Conservation (phyloP, 2,113 vertebrate species). For the Hippocampus barbouri region DNA sequence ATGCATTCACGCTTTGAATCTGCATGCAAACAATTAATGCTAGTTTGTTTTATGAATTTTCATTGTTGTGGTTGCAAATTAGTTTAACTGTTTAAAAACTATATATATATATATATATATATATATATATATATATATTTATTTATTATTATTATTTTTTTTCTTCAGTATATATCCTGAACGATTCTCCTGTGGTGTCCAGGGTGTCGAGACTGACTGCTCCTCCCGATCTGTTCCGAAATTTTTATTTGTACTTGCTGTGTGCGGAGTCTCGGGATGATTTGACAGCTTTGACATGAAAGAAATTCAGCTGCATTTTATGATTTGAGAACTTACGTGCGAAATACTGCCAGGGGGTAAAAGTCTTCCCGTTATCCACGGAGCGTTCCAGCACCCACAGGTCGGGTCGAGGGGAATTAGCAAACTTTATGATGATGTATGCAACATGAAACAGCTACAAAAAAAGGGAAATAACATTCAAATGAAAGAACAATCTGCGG, state of each 20-base stretch:
- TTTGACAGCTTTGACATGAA: not conserved
- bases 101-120: too few species aligned
- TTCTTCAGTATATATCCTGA: too few species aligned
- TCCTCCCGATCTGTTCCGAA: too few species aligned
- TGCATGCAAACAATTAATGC: slow-evolving; percentile 35
- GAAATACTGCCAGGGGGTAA: slow-evolving; percentile 92
- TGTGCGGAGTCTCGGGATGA: too few species aligned
- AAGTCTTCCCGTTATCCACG: slow-evolving; percentile 84
- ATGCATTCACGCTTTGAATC: slow-evolving; percentile 83
- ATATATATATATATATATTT: too few species aligned
- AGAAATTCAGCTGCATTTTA: not conserved
- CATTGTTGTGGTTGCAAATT: not conserved
- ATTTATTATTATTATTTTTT: too few species aligned
- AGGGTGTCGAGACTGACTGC: too few species aligned
- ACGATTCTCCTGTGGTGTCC: too few species aligned
- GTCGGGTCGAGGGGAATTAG: slow-evolving; percentile 91
- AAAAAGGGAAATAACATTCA: slow-evolving; percentile 49
- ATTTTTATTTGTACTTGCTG: too few species aligned
- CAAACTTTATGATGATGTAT: slow-evolving; percentile 92
- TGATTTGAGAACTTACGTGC: slow-evolving; percentile 81
- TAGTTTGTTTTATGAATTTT: not conserved
- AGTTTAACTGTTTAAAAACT: too few species aligned
- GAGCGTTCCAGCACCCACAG: slow-evolving; percentile 92
- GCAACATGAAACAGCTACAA: slow-evolving; percentile 90
- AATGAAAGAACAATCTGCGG: slow-evolving; percentile 23